Conservation (phyloP, 2,797 vertebrate genomes). For the Labroides dimidiatus region DNA sequence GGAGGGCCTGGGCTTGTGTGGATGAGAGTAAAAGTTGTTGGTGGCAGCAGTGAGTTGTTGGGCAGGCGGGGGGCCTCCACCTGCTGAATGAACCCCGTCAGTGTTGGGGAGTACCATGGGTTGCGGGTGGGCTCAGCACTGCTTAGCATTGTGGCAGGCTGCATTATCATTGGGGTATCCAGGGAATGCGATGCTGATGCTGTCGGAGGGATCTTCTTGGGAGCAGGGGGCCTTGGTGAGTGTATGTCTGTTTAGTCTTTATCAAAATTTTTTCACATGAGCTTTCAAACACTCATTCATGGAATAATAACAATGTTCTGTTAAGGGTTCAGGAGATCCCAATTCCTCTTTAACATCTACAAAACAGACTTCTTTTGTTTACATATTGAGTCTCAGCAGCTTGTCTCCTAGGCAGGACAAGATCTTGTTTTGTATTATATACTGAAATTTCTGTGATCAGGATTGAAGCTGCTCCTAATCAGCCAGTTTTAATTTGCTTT, state of each 20-base stretch:
- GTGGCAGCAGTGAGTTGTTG: slow-evolving; percentile 23
- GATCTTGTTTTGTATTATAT: too few relatives aligned
- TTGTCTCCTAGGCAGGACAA: too few relatives aligned
- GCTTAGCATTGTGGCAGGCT: slow-evolving; percentile 88
- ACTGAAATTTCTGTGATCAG: background rate
- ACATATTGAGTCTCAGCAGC: background rate
- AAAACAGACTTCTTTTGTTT: background rate
- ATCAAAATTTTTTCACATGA: too few relatives aligned
- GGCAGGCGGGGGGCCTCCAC: slow-evolving; percentile 61
- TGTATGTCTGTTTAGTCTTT: slow-evolving; percentile 68
- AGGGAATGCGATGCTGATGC: slow-evolving; percentile 86
- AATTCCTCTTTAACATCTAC: background rate
- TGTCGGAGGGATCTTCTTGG: slow-evolving; percentile 86
- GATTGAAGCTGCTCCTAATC: background rate
- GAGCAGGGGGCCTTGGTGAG: slow-evolving; percentile 87
- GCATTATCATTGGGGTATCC: slow-evolving; percentile 90
- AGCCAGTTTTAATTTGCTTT: background rate
- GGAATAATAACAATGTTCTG: background rate
- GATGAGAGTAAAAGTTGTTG: slow-evolving; percentile 23
- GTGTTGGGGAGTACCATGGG: slow-evolving; percentile 86
- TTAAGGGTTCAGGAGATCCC: background rate
- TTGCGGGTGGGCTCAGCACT: slow-evolving; percentile 87
- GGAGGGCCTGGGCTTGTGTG: slow-evolving; percentile 22
- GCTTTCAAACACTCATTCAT: background rate
- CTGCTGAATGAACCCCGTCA: slow-evolving; percentile 85